Base-by-base conservation (phyloP, 2,888 invertebrate genomes). In the Sinodicranocentrus sp. region DNA sequence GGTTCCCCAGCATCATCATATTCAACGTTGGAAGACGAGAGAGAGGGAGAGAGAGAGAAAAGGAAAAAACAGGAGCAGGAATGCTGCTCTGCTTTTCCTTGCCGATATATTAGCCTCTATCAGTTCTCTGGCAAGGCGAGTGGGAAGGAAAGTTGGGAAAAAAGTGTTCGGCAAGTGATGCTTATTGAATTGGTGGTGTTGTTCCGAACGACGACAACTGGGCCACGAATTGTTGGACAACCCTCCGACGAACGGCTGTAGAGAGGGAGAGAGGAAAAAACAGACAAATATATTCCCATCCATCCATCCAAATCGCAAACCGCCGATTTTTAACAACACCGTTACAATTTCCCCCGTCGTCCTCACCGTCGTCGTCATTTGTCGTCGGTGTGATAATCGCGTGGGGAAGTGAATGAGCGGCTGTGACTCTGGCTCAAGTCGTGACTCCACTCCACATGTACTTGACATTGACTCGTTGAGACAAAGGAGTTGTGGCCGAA, bases 191-290 rank as follows among this genome's bases (percentile, higher is more conserved):
- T 72, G 44, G 71, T 80, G 52, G 71, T 80, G 71, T 44, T 68
- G 72, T 82, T 82, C 75, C 82, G 82, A 82, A 82, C 76, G 82
- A 82, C 76, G 82, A 82, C 76, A 75, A 82, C 61, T 76, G 70
- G 82, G 76, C 68, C 68, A 75, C 75, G 76, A 82, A 82, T 75
- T 82, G 70, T 70, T 82, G 82, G 80, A 73, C 80, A 82, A 82
- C 65, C 75, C 82, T 76, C 76, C 82, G 75, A 82, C 52, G 44
- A 52, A 23, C 70, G 68, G 44, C 57, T 43, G 57, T 39, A 73
- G 57, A 21, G 33, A 70, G 57, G 59, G 33, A 78, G 52, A 71
- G 52, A 63, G 71, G 71, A 71, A 61, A 67, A 71, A 39, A 52
- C 25, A 68, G 57, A 57, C 54, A 71, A 57, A 33, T 67, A 70